A percentile compares a stretch with the other conserved stretches of the same genome.
These are phyloP conservation scores for Canis aureus DNA, from an alignment of 2,113 vertebrate species.

Conservation along the genomic window DNA sequence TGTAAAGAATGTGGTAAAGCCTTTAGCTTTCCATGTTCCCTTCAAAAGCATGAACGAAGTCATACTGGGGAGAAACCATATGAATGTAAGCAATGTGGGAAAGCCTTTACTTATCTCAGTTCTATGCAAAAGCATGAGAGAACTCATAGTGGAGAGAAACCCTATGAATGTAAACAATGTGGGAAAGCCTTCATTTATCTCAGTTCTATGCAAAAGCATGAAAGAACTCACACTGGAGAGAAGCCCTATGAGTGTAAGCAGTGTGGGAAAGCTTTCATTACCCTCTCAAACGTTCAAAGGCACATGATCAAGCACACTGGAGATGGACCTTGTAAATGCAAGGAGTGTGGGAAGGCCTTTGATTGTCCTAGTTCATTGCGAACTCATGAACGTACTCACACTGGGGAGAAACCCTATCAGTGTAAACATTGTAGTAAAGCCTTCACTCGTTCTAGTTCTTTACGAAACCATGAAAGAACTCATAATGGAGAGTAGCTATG, in stretches of 20 bases:
- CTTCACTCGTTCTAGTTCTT: not conserved
- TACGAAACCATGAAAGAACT: constrained; percentile 39
- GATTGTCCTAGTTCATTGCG: constrained; percentile 33
- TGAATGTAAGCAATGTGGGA: not conserved
- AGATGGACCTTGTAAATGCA: constrained; percentile 4
- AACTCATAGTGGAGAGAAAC: not conserved
- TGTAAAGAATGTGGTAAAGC: not conserved
- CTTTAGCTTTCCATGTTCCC: not conserved
- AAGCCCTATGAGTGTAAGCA: not conserved
- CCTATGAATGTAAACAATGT: not conserved
- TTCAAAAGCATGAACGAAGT: not conserved
- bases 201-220: not conserved
- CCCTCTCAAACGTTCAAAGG: not conserved
- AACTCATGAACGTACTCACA: not conserved
- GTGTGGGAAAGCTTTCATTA: not conserved
- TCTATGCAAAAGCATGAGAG: not conserved
- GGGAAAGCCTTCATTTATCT: not conserved
- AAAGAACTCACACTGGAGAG: not conserved
- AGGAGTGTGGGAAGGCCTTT: constrained; percentile 51
- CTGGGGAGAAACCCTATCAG: not conserved
- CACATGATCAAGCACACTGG: not conserved
- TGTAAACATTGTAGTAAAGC: constrained; percentile 31
- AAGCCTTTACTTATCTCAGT: not conserved
- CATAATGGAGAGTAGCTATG: constrained; percentile 30
- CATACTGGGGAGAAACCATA: not conserved